phyloP scores from a whole-genome alignment of 2,113 vertebrate species.

The Heterocephalus glaber region DNA sequence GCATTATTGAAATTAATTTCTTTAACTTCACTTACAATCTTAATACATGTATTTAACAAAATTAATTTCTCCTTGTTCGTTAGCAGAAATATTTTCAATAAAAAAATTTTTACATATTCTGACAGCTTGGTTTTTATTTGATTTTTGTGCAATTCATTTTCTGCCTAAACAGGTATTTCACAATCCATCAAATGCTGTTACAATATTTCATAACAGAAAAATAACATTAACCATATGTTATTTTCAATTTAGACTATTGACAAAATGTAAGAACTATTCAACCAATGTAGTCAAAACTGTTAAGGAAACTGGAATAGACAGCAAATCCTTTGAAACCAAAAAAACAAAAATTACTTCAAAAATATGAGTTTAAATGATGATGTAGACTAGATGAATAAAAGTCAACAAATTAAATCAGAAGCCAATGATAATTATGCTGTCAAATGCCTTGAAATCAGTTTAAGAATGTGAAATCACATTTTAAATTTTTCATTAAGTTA shows the following conservation, averaged over 20 bases:
- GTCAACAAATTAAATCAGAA: slow-evolving; percentile 30
- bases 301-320: not conserved
- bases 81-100: not conserved
- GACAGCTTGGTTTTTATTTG: not conserved
- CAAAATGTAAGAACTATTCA: not conserved
- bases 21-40: not conserved
- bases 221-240: not conserved
- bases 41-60: not conserved
- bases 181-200: not conserved
- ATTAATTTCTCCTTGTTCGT: not conserved
- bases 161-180: not conserved
- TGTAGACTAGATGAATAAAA: not conserved
- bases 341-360: not conserved
- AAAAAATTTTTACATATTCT: not conserved
- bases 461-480: not conserved
- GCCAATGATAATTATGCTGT: not conserved
- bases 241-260: not conserved
- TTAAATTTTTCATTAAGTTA: not conserved
- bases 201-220: not conserved
- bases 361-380: not conserved
- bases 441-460: not conserved
- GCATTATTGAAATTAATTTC: not conserved
- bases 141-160: not conserved
- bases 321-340: not conserved
- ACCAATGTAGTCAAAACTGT: not conserved